A percentile compares a stretch with the other conserved stretches of the same genome.
Evolutionary conservation across 2,113 vertebrate genomes (phyloP).

Genomic region (Charadrius vociferus): DNA sequence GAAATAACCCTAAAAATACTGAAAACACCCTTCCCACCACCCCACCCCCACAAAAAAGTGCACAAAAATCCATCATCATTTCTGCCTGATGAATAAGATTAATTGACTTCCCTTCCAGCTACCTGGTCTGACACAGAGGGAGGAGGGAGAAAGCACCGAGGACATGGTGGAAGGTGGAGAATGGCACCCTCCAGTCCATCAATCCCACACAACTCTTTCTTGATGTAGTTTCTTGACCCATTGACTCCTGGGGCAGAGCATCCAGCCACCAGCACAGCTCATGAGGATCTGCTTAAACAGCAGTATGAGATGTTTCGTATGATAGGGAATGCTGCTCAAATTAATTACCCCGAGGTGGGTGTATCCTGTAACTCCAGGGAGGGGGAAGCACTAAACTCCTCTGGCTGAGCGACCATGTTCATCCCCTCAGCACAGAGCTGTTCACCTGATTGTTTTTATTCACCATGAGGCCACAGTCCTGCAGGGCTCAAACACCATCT

Average conservation of each 20-base stretch:
- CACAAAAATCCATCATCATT: neutral
- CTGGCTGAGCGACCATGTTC: neutral
- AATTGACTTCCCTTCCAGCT: neutral
- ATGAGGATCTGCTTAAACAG: neutral
- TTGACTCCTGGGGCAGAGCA: neutral
- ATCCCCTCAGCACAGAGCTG: neutral
- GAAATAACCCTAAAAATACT: neutral
- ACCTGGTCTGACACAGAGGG: neutral
- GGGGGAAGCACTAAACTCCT: neutral
- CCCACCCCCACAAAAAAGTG: no score
- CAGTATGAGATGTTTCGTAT: neutral
- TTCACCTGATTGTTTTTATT: neutral
- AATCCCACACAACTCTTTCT: neutral
- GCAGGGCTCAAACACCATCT: neutral
- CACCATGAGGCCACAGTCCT: neutral
- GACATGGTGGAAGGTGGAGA: neutral
- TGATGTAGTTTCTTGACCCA: neutral
- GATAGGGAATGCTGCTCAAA: neutral
- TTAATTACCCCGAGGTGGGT: neutral
- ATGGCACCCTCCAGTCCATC: neutral
- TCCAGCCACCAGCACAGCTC: neutral
- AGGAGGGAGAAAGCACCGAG: neutral
- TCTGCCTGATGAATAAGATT: neutral
- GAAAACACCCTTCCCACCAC: neutral
- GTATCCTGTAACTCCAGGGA: neutral